Conservation (phyloP, 2,888 invertebrate genomes). For the Sialis fuliginosa region DNA sequence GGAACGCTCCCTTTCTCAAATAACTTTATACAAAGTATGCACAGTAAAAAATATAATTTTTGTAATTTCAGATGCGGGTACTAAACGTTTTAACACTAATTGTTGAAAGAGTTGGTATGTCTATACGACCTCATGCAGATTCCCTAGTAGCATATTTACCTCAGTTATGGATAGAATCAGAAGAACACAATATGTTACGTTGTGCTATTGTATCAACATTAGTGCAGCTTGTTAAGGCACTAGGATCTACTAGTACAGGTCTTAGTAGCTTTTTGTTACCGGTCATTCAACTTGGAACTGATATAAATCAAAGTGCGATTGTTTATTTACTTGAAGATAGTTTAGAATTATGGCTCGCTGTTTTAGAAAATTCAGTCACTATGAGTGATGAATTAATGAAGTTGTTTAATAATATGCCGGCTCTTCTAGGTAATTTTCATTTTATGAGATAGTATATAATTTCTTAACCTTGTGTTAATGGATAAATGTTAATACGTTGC, state of each 20-base stretch:
- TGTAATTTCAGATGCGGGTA: constrained; percentile 57
- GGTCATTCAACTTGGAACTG: constrained; percentile 59
- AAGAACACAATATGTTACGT: constrained; percentile 73
- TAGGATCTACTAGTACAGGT: constrained; percentile 37
- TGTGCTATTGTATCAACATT: constrained; percentile 81
- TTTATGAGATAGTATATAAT: too few species aligned
- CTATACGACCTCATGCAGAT: constrained; percentile 49
- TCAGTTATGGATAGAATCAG: constrained; percentile 73
- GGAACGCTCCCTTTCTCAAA: too few species aligned
- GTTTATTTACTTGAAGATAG: constrained; percentile 88
- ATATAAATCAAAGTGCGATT: constrained; percentile 59
- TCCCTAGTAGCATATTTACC: constrained; percentile 71
- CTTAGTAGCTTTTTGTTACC: constrained; percentile 44
- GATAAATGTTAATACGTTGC: too few species aligned
- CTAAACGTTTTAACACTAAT: constrained; percentile 78
- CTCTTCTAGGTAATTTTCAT: constrained; percentile 43
- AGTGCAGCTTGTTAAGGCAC: constrained; percentile 65
- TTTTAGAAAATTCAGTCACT: constrained; percentile 57
- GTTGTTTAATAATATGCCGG: constrained; percentile 55
- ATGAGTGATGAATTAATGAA: constrained; percentile 48
- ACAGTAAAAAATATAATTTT: not conserved
- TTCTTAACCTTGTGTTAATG: too few species aligned
- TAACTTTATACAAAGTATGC: too few species aligned
- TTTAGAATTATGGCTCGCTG: constrained; percentile 72
- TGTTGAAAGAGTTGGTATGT: constrained; percentile 67